Base-by-base conservation (phyloP, 2,888 invertebrate species). In the Sclerodermus sp. region DNA sequence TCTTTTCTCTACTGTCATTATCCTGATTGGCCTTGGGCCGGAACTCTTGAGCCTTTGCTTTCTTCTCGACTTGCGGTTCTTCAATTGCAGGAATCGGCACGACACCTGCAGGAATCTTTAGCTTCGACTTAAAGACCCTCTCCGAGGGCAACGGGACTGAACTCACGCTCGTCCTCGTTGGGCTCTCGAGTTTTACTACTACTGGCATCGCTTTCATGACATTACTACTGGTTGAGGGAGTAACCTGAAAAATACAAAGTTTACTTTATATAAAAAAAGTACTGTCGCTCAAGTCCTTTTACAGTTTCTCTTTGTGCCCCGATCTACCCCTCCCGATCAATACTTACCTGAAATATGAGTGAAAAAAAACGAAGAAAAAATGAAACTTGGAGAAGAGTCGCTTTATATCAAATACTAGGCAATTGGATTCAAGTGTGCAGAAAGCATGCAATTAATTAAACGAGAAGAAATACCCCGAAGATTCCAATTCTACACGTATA, bases 41-140 rank as follows among this genome's bases (percentile, higher is more conserved):
- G 23, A 23, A n/a, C 32, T 48, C 45, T 41, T 60, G 38, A 0
- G 41, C 47, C 43, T 30, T 42, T 1, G 51, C 9, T 40, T 58
- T 57, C 23, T 62, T 59, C 4, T 55, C 56, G 0, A 43, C 49
- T 1, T 62, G 57, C 2, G 62, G 60, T 6, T 58, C 50, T 36
- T 16, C 47, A 15, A 77, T 57, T 47, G 63, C 55, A 0, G 74
- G 76, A 34, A 77, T 76, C 8, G 77, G 76, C 10, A 71, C 62
- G 2, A 77, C 77, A 1, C 77, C 77, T 2, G 61, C 50, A 0
- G 77, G 77, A 8, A 77, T 58, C 45, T 74, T 76, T 1, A 71
- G 62, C 49, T 74, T 74, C 8, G 47, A 48, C 10, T 16, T 45
- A n/a, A 38, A 38, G 0, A 44, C 16, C n/a, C 54, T 60, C 18